These are phyloP conservation scores for Elgaria multicarinata DNA, from an alignment of 2,113 vertebrate species.

Conservation along the genomic window DNA sequence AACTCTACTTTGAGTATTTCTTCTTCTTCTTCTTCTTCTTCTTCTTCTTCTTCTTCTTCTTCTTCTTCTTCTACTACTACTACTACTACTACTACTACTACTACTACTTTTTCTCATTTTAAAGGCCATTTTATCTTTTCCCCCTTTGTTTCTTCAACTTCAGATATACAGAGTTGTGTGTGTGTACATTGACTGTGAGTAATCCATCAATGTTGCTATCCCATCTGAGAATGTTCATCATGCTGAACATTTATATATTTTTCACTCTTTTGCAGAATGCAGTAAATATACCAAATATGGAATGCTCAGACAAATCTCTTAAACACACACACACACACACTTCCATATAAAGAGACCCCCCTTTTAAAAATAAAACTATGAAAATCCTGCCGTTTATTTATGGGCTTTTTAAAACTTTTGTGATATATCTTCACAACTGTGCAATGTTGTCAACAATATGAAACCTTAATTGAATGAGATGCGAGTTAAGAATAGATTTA, in stretches of 20 bases:
- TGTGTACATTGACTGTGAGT: neutral
- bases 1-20: neutral
- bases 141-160: neutral
- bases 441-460: slow-evolving; percentile 52
- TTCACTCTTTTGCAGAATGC: slow-evolving; percentile 37
- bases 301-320: slow-evolving; percentile 41
- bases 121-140: neutral
- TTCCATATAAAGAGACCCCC: neutral
- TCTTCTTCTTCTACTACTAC: too few relatives aligned
- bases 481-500: slow-evolving; percentile 56
- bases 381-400: slow-evolving; percentile 68
- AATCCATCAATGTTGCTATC: neutral
- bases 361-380: slow-evolving; percentile 30
- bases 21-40: too few relatives aligned
- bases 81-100: too few relatives aligned
- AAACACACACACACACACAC: too few relatives aligned
- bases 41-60: too few relatives aligned
- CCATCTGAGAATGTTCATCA: neutral
- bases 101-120: too few relatives aligned
- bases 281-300: slow-evolving; percentile 49
- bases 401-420: slow-evolving; percentile 52
- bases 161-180: neutral
- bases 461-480: slow-evolving; percentile 73
- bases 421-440: slow-evolving; percentile 30
- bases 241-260: slow-evolving; percentile 9